Percentiles rank a stretch among this genome's conserved stretches.
phyloP scores from a whole-genome alignment of 1,140 invertebrate genomes.

The Drosophila oshimai region DNA sequence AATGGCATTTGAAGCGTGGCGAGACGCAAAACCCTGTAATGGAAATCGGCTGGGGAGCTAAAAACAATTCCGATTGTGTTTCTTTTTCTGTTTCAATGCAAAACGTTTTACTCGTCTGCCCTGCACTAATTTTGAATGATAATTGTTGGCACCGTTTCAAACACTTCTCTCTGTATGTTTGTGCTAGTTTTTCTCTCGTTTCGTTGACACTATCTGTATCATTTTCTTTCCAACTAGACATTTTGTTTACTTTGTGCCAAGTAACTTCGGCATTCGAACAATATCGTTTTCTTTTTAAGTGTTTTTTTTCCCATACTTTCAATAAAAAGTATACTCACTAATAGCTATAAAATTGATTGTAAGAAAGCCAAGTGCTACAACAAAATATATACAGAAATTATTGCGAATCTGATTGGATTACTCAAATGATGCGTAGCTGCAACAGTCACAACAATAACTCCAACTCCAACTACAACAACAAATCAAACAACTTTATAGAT shows the following conservation, averaged over 20 bases:
- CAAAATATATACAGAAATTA: conserved; percentile 39
- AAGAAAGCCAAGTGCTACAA: conserved; percentile 35
- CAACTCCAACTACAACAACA: conserved; percentile 15
- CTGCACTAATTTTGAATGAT: conserved; percentile 43
- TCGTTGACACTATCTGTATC: conserved; percentile 34
- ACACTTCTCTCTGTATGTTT: conserved; percentile 25
- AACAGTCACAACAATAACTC: conserved; percentile 41
- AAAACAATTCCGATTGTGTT: neutral
- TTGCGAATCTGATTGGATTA: conserved; percentile 60
- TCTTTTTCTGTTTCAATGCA: conserved; percentile 19
- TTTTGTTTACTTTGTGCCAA: conserved; percentile 2
- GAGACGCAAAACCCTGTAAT: conserved; percentile 26
- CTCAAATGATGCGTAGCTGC: conserved; percentile 59
- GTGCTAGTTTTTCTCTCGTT: conserved; percentile 31
- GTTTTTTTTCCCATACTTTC: conserved; percentile 8
- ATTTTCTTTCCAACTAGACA: conserved; percentile 1
- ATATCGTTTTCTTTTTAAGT: conserved; percentile 26
- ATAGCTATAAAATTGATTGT: conserved; percentile 32
- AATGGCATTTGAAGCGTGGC: conserved; percentile 55
- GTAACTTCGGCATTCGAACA: neutral
- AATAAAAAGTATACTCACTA: conserved; percentile 15
- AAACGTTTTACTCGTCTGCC: conserved; percentile 11
- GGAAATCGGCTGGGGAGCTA: conserved; percentile 18
- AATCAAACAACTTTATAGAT: conserved; percentile 50
- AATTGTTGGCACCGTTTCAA: conserved; percentile 14